Conservation (phyloP, 1,140 invertebrate species). For the Drosophila cardini region DNA sequence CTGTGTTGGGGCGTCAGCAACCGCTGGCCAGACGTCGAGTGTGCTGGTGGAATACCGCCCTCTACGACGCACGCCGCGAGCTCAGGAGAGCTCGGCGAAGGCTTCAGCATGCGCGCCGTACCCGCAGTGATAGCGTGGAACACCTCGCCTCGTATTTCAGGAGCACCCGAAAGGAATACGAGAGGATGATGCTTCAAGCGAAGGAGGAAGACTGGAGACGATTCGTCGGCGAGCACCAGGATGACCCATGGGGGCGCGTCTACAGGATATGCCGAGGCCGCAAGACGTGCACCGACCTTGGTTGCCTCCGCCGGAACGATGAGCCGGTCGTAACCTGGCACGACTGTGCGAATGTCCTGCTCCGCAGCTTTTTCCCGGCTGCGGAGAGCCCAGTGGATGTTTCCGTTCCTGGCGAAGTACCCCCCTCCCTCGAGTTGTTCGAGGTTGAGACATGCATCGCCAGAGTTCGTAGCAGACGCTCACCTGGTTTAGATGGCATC, state of each 20-base stretch:
- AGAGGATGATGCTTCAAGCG: slow-evolving; percentile 35
- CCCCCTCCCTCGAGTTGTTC: neutral
- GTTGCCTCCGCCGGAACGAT: slow-evolving; percentile 22
- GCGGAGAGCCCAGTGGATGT: slow-evolving; percentile 29
- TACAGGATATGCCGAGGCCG: slow-evolving; percentile 38
- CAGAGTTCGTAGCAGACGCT: slow-evolving; percentile 32
- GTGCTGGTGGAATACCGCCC: slow-evolving; percentile 25
- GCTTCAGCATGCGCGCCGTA: slow-evolving; percentile 16
- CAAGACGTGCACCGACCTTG: slow-evolving; percentile 4
- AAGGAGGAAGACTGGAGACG: slow-evolving; percentile 29
- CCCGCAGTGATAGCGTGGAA: neutral
- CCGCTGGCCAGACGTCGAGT: neutral
- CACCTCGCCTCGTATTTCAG: slow-evolving; percentile 9
- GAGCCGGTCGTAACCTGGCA: slow-evolving; percentile 23
- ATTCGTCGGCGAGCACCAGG: slow-evolving; percentile 36
- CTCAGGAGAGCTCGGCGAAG: slow-evolving; percentile 31
- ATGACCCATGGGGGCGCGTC: too few relatives aligned
- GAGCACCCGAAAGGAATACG: slow-evolving; percentile 13
- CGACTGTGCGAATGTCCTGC: slow-evolving; percentile 29
- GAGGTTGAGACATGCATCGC: slow-evolving; percentile 30
- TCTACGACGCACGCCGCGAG: slow-evolving; percentile 5
- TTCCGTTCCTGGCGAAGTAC: slow-evolving; percentile 2
- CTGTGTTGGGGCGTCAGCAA: slow-evolving; percentile 3
- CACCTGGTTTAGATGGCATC: slow-evolving; percentile 33
- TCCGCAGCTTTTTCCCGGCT: slow-evolving; percentile 29